These are phyloP conservation scores for Amphiura filiformis DNA, from an alignment of 35 echinoderm and acorn worm genomes.

Conservation along the genomic window DNA sequence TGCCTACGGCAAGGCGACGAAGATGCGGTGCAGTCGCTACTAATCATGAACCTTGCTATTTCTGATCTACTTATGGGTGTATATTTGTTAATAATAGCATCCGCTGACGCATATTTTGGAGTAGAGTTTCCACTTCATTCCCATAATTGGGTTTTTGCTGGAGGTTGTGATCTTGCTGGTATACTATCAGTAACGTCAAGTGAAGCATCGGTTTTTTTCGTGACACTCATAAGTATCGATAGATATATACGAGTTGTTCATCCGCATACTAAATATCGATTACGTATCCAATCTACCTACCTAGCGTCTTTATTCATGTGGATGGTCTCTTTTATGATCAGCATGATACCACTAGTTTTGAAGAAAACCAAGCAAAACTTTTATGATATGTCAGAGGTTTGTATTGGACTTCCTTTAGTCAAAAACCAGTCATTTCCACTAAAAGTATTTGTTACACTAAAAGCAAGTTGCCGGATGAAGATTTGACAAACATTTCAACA, in stretches of 20 bases:
- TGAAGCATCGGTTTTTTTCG: constrained; percentile 56
- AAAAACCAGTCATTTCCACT: constrained; percentile 12
- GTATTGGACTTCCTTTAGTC: constrained; percentile 61
- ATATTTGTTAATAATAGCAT: constrained; percentile 62
- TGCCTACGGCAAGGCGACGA: background rate
- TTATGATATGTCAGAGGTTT: constrained; percentile 69
- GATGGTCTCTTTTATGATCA: constrained; percentile 16
- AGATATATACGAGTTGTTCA: constrained; percentile 62
- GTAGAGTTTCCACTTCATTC: constrained; percentile 46
- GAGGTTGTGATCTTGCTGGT: constrained; percentile 40
- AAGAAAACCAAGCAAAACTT: constrained; percentile 15
- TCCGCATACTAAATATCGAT: constrained; percentile 53
- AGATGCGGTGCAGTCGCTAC: background rate
- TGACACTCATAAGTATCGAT: constrained; percentile 65
- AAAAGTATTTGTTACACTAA: background rate
- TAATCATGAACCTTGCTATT: constrained; percentile 63
- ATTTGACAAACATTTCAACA: constrained; percentile 10
- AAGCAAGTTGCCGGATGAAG: background rate
- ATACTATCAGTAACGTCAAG: constrained; percentile 60
- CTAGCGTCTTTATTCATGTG: constrained; percentile 26
- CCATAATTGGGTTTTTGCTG: constrained; percentile 22
- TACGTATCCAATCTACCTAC: constrained; percentile 23
- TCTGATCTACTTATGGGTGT: constrained; percentile 71
- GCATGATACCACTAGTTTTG: constrained; percentile 40
- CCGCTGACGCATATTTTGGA: constrained; percentile 54